Evolutionary conservation across 2,113 vertebrate genomes (phyloP).

Genomic region (Lagopus leucura): DNA sequence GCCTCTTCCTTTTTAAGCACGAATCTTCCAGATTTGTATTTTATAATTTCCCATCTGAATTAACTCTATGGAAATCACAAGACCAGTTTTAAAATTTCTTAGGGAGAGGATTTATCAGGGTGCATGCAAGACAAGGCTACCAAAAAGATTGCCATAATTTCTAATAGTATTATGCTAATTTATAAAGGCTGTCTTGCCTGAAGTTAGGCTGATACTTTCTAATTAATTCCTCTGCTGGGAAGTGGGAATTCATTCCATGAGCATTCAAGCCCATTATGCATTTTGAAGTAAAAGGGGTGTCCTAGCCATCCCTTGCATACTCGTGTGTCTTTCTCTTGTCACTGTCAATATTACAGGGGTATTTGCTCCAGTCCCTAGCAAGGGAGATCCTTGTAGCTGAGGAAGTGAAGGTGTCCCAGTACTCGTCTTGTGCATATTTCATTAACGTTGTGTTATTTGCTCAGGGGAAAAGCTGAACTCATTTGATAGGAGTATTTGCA

Average conservation of each 20-base stretch:
- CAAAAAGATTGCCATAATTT: constrained; percentile 74
- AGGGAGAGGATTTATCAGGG: constrained; percentile 74
- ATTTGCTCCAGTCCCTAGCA: not conserved
- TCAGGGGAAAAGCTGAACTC: constrained; percentile 15
- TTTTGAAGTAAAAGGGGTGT: not conserved
- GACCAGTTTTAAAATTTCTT: constrained; percentile 70
- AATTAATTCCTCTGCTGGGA: constrained; percentile 55
- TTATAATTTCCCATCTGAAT: constrained; percentile 81
- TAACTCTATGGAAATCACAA: constrained; percentile 71
- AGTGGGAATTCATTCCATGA: constrained; percentile 53
- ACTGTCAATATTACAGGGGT: not conserved
- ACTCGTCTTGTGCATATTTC: not conserved
- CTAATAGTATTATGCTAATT: constrained; percentile 79
- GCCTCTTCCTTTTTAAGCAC: constrained; percentile 82
- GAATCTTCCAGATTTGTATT: constrained; percentile 81
- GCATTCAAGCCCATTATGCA: not conserved
- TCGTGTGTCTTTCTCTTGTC: not conserved
- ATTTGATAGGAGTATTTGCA: not conserved
- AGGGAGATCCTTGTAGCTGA: not conserved
- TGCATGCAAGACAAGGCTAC: constrained; percentile 74
- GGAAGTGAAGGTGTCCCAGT: not conserved
- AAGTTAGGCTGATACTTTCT: constrained; percentile 74
- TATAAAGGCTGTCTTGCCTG: constrained; percentile 77
- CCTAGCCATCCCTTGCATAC: not conserved
- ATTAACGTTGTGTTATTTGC: not conserved